Percentiles rank a stretch among this genome's conserved stretches.
phyloP scores from a whole-genome alignment of 2,797 vertebrate species.

The Megalops cyprinoides region DNA sequence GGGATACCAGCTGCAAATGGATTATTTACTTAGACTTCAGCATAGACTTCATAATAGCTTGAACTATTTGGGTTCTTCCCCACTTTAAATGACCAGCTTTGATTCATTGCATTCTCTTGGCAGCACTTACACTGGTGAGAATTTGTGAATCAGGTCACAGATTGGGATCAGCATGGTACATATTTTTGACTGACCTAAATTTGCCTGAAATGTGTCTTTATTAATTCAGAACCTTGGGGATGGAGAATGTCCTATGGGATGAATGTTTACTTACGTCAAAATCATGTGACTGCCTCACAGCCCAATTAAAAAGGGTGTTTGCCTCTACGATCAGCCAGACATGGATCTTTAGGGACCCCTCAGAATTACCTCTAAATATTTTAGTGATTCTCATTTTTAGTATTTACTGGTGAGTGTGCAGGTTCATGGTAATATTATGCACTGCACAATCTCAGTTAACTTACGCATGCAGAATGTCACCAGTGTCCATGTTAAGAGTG shows the following conservation, averaged over 20 bases:
- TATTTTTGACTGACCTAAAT: not conserved
- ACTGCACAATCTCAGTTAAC: slow-evolving; percentile 39
- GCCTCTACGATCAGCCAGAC: not conserved
- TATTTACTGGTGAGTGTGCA: slow-evolving; percentile 33
- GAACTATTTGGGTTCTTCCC: not conserved
- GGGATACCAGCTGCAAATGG: not conserved
- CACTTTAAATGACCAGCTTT: not conserved
- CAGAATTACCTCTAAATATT: slow-evolving; percentile 12
- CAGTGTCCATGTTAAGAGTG: slow-evolving; percentile 34
- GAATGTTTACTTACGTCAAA: not conserved
- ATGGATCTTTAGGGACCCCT: not conserved
- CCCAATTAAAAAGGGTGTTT: not conserved
- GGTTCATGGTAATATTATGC: slow-evolving; percentile 32
- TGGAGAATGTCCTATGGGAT: too few relatives aligned
- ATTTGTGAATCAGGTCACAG: not conserved
- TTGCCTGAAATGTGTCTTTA: not conserved
- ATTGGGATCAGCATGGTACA: not conserved
- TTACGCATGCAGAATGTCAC: slow-evolving; percentile 47
- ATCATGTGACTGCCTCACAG: not conserved
- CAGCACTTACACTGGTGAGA: not conserved
- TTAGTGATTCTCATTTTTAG: slow-evolving; percentile 35
- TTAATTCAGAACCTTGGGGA: not conserved
- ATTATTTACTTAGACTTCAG: not conserved
- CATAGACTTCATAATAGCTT: not conserved
- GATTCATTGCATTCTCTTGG: not conserved